Conservation (phyloP, 2,113 vertebrate species). For the Amphiprion percula region DNA sequence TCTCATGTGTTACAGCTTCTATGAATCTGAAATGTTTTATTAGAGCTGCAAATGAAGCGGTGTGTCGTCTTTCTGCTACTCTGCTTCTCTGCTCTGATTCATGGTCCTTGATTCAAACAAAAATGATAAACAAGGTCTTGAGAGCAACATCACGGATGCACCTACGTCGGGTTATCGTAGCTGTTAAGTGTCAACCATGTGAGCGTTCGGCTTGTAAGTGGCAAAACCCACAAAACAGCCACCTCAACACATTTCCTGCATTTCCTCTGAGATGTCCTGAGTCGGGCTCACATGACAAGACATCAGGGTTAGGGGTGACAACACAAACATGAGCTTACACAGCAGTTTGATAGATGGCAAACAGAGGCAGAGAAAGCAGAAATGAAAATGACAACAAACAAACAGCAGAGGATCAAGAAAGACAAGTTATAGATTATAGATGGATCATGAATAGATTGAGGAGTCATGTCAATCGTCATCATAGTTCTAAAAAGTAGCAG, state of each 20-base stretch:
- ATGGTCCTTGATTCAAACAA: background rate
- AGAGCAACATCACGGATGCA: constrained; percentile 1
- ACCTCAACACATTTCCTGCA: constrained; percentile 44
- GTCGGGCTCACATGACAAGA: constrained; percentile 54
- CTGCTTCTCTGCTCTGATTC: too few species aligned
- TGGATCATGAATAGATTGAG: background rate
- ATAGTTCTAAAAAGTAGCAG: constrained; percentile 13
- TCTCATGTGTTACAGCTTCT: background rate
- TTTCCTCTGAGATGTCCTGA: constrained; percentile 60
- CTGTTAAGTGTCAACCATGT: background rate
- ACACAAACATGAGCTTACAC: constrained; percentile 47
- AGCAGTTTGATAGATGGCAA: constrained; percentile 37
- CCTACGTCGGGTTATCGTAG: background rate
- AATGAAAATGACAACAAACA: constrained; percentile 69
- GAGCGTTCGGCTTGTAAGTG: background rate
- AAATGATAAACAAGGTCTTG: constrained; percentile 7
- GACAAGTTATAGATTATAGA: background rate
- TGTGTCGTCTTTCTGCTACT: background rate
- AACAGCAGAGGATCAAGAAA: constrained; percentile 12
- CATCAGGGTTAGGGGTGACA: constrained; percentile 53
- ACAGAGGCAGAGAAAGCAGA: constrained; percentile 54
- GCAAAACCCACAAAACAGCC: constrained; percentile 36
- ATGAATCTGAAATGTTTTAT: constrained; percentile 11
- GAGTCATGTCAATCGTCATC: background rate
- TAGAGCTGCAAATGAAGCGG: too few species aligned